Conservation (phyloP, 2,888 invertebrate genomes). For the Lottia gigantea region DNA sequence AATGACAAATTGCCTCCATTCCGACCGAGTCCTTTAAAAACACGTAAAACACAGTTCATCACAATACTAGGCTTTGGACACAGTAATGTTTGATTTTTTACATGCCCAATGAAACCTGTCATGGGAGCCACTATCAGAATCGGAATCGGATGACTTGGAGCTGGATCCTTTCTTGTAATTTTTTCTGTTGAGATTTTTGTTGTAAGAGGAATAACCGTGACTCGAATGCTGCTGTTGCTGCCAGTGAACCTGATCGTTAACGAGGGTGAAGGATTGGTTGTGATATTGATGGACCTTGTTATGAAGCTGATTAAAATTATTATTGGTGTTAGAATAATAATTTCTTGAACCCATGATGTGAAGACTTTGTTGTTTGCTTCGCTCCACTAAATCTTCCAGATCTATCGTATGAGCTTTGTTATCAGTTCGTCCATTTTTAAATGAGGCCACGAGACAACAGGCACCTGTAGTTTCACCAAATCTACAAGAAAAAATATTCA, state of each 20-base stretch:
- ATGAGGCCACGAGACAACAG: slow-evolving; percentile 53
- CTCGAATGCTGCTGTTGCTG: background rate
- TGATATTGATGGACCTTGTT: background rate
- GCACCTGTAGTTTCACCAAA: slow-evolving; percentile 58
- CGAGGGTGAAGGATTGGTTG: slow-evolving; percentile 6
- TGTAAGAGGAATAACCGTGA: background rate
- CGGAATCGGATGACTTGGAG: background rate
- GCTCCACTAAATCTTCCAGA: slow-evolving; percentile 46
- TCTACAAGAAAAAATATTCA: slow-evolving; percentile 35
- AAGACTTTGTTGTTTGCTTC: background rate
- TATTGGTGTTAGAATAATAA: slow-evolving; percentile 1
- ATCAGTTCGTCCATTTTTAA: slow-evolving; percentile 48
- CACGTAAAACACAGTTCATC: no score
- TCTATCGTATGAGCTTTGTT: slow-evolving; percentile 50
- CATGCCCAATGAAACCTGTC: background rate
- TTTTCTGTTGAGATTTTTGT: slow-evolving; percentile 7
- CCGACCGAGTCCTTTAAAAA: no score
- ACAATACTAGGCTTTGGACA: background rate
- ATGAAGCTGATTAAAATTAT: background rate
- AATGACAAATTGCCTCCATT: no score
- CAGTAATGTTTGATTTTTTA: background rate
- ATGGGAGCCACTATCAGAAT: background rate
- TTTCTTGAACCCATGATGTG: background rate
- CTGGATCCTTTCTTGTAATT: slow-evolving; percentile 6
- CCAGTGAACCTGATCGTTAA: slow-evolving; percentile 2